Conservation (phyloP, 2,113 vertebrate species). For the Hippoglossus stenolepis region DNA sequence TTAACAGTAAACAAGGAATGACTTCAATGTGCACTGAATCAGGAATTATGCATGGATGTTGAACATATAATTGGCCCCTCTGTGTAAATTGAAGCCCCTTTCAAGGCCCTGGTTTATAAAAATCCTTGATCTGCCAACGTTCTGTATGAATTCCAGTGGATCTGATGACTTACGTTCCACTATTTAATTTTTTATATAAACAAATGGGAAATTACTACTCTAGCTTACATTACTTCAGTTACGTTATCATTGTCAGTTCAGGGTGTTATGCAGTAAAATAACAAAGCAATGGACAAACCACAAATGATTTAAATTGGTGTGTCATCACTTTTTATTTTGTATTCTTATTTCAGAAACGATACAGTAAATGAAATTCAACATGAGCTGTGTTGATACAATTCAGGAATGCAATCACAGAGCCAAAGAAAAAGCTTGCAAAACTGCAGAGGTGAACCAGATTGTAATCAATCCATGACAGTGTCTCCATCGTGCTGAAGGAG, state of each 20-base stretch:
- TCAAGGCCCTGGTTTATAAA: no score
- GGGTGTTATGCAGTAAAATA: background rate
- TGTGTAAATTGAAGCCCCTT: no score
- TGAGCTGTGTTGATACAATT: constrained; percentile 27
- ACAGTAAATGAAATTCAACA: constrained; percentile 55
- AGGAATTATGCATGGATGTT: no score
- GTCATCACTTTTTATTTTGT: constrained; percentile 61
- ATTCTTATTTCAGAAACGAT: constrained; percentile 68
- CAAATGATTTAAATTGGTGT: constrained; percentile 18
- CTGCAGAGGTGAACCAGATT: constrained; percentile 30
- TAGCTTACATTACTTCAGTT: background rate
- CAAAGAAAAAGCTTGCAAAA: constrained; percentile 6
- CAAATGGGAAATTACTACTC: background rate
- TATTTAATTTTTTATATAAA: background rate
- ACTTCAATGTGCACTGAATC: no score
- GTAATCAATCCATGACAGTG: constrained; percentile 69
- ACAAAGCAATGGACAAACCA: constrained; percentile 18
- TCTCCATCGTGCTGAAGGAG: constrained; percentile 64
- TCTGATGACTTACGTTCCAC: background rate
- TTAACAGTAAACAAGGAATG: no score
- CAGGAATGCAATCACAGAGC: constrained; percentile 23
- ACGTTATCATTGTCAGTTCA: background rate
- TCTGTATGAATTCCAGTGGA: background rate
- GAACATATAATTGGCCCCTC: no score
- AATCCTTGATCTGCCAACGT: no score